A percentile compares a stretch with the other conserved stretches of the same genome.
These are phyloP conservation scores for Eupristina koningsbergeri DNA, from an alignment of 1,140 invertebrate species.

Conservation along the genomic window DNA sequence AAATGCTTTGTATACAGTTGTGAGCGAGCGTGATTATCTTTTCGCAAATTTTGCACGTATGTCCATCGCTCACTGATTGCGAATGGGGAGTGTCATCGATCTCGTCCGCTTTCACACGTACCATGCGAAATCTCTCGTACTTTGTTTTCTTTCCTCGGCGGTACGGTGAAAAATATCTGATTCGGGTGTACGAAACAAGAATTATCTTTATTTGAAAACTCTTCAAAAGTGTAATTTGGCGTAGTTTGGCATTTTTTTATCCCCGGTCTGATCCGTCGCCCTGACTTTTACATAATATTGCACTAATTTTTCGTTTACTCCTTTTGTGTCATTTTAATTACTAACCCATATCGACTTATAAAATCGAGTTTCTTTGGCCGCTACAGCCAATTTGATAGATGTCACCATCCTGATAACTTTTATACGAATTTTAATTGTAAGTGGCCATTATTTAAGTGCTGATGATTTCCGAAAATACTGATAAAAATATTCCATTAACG, in stretches of 20 bases:
- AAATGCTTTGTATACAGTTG: background rate
- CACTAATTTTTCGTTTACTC: background rate
- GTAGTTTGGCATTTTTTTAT: background rate
- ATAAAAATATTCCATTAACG: background rate
- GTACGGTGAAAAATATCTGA: background rate
- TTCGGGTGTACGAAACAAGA: background rate
- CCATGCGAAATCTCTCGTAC: background rate
- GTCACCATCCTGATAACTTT: background rate
- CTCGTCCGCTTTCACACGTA: conserved; percentile 34
- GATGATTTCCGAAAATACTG: background rate
- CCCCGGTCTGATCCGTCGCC: background rate
- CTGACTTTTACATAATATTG: background rate
- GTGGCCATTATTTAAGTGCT: background rate
- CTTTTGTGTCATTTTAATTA: background rate
- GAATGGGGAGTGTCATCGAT: background rate
- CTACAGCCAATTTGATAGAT: background rate
- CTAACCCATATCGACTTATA: background rate
- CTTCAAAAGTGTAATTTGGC: background rate
- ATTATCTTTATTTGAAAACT: background rate
- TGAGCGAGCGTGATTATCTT: conserved; percentile 33
- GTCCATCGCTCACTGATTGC: background rate
- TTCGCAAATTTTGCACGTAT: conserved; percentile 27
- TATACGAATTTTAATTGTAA: background rate
- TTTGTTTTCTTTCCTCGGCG: conserved; percentile 12
- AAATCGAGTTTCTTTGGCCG: background rate